Evolutionary conservation across 2,113 vertebrate genomes (phyloP), one percentile per base, ranked within the genome.

Genomic region (Eidolon helvum): DNA sequence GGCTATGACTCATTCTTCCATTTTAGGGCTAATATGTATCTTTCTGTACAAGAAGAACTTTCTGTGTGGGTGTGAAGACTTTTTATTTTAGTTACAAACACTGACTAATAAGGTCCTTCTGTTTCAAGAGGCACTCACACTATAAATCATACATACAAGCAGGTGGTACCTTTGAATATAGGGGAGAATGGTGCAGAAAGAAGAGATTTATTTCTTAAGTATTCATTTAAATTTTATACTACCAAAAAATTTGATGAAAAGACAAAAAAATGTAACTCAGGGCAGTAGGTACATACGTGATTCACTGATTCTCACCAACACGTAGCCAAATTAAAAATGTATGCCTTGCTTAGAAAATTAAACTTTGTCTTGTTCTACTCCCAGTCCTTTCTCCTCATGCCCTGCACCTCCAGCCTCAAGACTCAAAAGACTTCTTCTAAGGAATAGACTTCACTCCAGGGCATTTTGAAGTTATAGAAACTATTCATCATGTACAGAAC

Each of bases 21-120:
- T 71, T 92, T 97, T 45, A 92, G 79, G 89, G 43, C 57, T 95
- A 57, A 48, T 38, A 40, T 38, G 53, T 74, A 50, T 66, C 84
- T 90, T 93, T 90, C 45, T 94, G 75, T 50, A 87, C 87, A 84
- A 78, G 77, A 12, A 94, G 75, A 95, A 96, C 75, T 90, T 96
- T n/a, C n/a, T 53, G 18, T 75, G 80, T 77, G 86, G 63, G 75
- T 79, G 84, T 85, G 66, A 98, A 90, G 68, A 87, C 30, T 84
- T 92, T 78, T 87, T 50, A 91, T 84, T 74, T 95, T 84, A 66
- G 50, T 84, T 90, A 68, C 10, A 68, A 96, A 96, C 55, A 57
- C 21, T 88, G 69, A 95, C 57, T 91, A 93, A 38, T 55, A 33
- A 71, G 12, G 28, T 66, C 69, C 86, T 95, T 95, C 82, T 94